Percentiles rank a stretch among this genome's conserved stretches.
These are phyloP conservation scores for Calyptommatus sinebrachiatus DNA, from an alignment of 2,113 vertebrate species.

Conservation along the genomic window DNA sequence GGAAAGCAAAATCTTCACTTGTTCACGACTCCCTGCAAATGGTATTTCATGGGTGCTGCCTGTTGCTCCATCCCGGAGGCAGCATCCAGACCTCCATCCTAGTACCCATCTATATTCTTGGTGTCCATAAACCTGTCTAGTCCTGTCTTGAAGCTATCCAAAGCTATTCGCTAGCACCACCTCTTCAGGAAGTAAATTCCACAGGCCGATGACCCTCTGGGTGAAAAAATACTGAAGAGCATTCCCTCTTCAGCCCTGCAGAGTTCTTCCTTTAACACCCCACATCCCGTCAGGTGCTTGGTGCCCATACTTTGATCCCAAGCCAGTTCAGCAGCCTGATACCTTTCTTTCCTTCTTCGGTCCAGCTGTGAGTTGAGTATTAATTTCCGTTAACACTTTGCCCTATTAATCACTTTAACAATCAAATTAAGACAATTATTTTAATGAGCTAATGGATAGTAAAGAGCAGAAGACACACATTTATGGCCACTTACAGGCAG, in stretches of 20 bases:
- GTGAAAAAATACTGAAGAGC: too few relatives aligned
- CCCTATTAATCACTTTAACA: conserved; percentile 81
- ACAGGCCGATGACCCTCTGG: too few relatives aligned
- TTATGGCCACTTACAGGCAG: conserved; percentile 61
- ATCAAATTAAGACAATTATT: conserved; percentile 80
- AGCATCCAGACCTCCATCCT: too few relatives aligned
- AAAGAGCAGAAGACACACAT: conserved; percentile 65
- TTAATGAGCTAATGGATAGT: conserved; percentile 75
- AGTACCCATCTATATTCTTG: too few relatives aligned
- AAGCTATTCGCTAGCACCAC: too few relatives aligned
- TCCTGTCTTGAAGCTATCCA: too few relatives aligned
- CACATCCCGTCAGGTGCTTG: conserved; percentile 64
- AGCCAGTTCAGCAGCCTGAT: conserved; percentile 50
- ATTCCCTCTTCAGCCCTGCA: not conserved
- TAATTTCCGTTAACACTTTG: conserved; percentile 72
- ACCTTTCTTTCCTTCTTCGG: conserved; percentile 61
- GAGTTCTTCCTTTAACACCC: conserved; percentile 48
- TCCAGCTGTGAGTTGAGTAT: conserved; percentile 61
- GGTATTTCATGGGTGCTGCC: too few relatives aligned
- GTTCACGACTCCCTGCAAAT: too few relatives aligned
- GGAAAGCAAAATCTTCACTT: too few relatives aligned
- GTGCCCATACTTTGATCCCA: conserved; percentile 51
- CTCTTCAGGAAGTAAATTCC: too few relatives aligned
- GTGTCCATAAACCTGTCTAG: too few relatives aligned
- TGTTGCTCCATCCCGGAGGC: too few relatives aligned